A percentile compares a stretch with the other conserved stretches of the same genome.
phyloP scores from a whole-genome alignment of 1,140 invertebrate genomes.

The Drosophila oshimai region DNA sequence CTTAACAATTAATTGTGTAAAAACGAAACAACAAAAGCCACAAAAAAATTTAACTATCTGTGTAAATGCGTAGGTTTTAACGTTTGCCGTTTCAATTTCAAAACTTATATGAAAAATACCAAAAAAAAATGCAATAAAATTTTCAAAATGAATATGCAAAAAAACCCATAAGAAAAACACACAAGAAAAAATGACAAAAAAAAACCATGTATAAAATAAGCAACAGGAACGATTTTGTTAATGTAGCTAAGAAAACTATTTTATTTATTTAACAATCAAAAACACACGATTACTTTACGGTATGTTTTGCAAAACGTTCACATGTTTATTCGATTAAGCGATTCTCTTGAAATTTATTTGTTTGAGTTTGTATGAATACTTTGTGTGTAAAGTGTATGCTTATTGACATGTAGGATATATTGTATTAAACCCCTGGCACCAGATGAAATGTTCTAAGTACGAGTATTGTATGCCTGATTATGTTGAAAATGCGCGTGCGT shows the following conservation, averaged over 20 bases:
- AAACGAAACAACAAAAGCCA: conserved; percentile 34
- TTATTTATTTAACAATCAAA: conserved; percentile 58
- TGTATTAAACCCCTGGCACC: conserved; percentile 36
- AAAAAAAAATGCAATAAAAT: conserved; percentile 70
- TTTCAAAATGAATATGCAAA: conserved; percentile 71
- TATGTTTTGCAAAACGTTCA: conserved; percentile 22
- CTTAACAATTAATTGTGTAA: conserved; percentile 57
- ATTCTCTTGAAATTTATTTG: conserved; percentile 16
- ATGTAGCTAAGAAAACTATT: conserved; percentile 36
- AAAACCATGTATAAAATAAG: conserved; percentile 35
- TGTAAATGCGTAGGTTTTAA: conserved; percentile 78
- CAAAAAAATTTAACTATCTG: conserved; percentile 49
- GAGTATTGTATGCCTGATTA: conserved; percentile 66
- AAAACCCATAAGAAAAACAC: conserved; percentile 45
- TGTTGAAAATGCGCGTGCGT: conserved; percentile 52
- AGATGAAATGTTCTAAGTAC: conserved; percentile 39
- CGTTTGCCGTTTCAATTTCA: conserved; percentile 74
- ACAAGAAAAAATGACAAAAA: conserved; percentile 56
- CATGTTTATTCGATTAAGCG: conserved; percentile 25
- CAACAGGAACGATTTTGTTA: conserved; percentile 40
- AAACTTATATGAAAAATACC: conserved; percentile 43
- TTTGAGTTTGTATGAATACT: conserved; percentile 30
- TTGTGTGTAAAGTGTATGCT: conserved; percentile 50
- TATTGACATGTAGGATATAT: conserved; percentile 28
- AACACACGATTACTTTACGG: conserved; percentile 20